Evolutionary conservation across 1,140 invertebrate genomes (phyloP).

Genomic region (Trachelipus rathkii): DNA sequence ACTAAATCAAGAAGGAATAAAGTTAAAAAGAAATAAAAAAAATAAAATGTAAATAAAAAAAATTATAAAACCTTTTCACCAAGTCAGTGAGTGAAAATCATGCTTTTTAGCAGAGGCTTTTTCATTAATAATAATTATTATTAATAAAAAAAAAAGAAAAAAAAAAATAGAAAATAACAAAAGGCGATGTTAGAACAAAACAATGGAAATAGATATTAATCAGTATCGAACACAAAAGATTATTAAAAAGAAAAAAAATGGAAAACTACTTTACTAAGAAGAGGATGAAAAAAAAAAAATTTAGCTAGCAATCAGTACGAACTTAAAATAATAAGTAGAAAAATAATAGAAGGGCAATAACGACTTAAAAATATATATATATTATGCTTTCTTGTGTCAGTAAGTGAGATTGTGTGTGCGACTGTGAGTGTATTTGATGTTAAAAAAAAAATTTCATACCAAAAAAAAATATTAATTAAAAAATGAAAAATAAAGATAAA

Average conservation of each 20-base stretch:
- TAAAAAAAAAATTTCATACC: neutral
- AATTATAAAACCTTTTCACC: too few relatives aligned
- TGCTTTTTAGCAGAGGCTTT: too few relatives aligned
- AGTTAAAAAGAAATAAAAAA: too few relatives aligned
- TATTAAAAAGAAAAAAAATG: conserved; percentile 16
- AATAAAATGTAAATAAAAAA: too few relatives aligned
- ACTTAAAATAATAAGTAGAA: too few relatives aligned
- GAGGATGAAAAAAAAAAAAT: conserved; percentile 11
- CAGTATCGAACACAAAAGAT: conserved; percentile 23
- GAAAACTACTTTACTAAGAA: conserved; percentile 11
- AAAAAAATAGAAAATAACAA: too few relatives aligned
- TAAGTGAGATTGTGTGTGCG: neutral
- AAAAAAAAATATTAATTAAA: neutral
- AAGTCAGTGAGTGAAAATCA: too few relatives aligned
- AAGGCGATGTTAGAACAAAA: conserved; percentile 3
- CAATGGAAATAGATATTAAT: conserved; percentile 8
- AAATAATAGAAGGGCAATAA: too few relatives aligned
- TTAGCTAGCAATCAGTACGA: conserved; percentile 11
- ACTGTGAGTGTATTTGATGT: neutral
- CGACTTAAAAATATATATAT: too few relatives aligned
- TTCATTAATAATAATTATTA: too few relatives aligned
- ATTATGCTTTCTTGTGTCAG: neutral
- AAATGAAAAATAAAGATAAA: neutral
- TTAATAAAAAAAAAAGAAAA: too few relatives aligned
- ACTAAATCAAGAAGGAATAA: too few relatives aligned